Evolutionary conservation across 2,113 vertebrate genomes (phyloP).

Genomic region (Synchiropus splendidus): DNA sequence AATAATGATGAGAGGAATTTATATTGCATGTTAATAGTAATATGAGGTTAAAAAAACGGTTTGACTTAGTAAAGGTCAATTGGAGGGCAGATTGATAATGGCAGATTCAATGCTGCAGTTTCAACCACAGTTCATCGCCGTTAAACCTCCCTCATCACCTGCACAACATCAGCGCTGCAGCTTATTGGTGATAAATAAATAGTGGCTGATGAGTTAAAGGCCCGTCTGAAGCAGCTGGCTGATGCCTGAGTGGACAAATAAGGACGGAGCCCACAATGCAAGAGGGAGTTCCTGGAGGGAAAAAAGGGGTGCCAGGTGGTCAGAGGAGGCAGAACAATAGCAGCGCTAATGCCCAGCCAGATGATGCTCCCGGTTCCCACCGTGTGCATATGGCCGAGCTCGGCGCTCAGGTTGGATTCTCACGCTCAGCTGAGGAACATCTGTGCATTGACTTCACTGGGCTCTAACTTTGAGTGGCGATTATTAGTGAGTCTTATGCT

Average conservation of each 20-base stretch:
- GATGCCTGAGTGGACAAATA: slow-evolving; percentile 35
- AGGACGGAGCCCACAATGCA: slow-evolving; percentile 51
- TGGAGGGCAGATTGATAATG: too few relatives aligned
- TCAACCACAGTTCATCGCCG: too few relatives aligned
- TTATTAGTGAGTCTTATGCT: too few relatives aligned
- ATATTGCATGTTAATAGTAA: too few relatives aligned
- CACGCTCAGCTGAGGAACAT: slow-evolving; percentile 51
- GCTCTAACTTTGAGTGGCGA: too few relatives aligned
- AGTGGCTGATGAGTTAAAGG: background rate
- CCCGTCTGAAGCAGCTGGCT: slow-evolving; percentile 56
- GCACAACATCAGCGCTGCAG: slow-evolving; percentile 10
- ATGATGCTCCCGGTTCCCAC: slow-evolving; percentile 54
- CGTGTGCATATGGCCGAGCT: slow-evolving; percentile 41
- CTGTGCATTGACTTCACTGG: slow-evolving; percentile 18
- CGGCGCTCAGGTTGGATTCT: slow-evolving; percentile 25
- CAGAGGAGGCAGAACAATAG: slow-evolving; percentile 58
- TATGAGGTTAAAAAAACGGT: too few relatives aligned
- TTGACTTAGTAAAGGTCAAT: too few relatives aligned
- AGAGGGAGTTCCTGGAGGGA: slow-evolving; percentile 61
- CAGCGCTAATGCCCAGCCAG: slow-evolving; percentile 51
- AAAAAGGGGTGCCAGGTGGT: slow-evolving; percentile 62
- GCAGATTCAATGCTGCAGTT: too few relatives aligned
- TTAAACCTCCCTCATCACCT: too few relatives aligned
- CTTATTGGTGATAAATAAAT: slow-evolving; percentile 29
- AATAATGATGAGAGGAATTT: too few relatives aligned